Conservation (phyloP, 2,888 invertebrate genomes). For the Eilema caniola region DNA sequence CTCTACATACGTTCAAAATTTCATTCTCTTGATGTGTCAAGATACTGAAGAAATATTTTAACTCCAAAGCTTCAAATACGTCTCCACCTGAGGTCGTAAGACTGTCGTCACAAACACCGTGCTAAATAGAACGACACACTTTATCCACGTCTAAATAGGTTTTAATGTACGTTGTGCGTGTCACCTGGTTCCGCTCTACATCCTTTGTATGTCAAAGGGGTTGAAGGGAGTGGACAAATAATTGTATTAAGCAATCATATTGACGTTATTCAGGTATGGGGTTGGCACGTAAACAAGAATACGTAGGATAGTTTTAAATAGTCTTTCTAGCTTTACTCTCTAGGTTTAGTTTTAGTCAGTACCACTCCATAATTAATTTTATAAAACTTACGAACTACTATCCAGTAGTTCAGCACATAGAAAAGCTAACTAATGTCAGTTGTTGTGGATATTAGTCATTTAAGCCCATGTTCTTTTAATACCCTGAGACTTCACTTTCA, state of each 20-base stretch:
- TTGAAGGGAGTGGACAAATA: conserved; percentile 20
- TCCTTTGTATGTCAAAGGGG: conserved; percentile 46
- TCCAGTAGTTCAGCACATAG: neutral
- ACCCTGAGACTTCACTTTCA: too few relatives aligned
- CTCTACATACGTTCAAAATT: too few relatives aligned
- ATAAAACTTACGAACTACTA: neutral
- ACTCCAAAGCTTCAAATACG: neutral
- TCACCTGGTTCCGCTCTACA: conserved; percentile 48
- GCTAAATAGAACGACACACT: conserved; percentile 36
- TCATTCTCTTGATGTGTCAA: too few relatives aligned
- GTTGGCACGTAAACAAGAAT: neutral
- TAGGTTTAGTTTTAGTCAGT: neutral
- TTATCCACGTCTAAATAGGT: conserved; percentile 49
- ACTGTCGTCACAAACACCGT: conserved; percentile 26
- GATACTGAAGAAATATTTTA: neutral
- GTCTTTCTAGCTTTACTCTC: too few relatives aligned
- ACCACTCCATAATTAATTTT: neutral
- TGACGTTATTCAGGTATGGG: neutral
- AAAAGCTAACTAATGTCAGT: neutral
- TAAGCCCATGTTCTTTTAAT: too few relatives aligned
- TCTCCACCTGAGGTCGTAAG: neutral
- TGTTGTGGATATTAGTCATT: neutral
- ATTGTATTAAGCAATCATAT: conserved; percentile 22
- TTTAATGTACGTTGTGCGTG: conserved; percentile 61
- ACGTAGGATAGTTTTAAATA: neutral